Evolutionary conservation across 2,888 invertebrate genomes (phyloP), one percentile per base, ranked within the genome.

Genomic region (Mystacides longicornis): DNA sequence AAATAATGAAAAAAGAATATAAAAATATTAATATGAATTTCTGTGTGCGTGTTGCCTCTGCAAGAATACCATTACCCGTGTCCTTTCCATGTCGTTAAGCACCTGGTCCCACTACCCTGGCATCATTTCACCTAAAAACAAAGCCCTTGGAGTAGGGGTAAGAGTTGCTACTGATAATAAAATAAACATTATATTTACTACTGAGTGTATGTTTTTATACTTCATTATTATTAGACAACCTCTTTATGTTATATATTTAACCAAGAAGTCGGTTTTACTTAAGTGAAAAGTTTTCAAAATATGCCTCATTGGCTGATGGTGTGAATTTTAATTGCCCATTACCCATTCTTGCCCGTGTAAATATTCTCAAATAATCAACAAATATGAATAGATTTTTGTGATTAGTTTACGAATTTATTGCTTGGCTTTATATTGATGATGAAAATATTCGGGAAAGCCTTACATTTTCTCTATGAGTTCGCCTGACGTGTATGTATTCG

Each of bases 31-130:
- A 58, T 55, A n/a, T 27, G 37, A 3, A n/a, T 7, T 37, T 54
- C 52, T 56, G 56, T 56, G 48, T 51, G 49, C 55, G 42, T 52
- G 47, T 55, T n/a, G n/a, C n/a, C 47, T 47, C 37, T 16, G 37
- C 57, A 45, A 58, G 53, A 57, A 58, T 50, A 47, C 59, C 61
- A 61, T 61, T 61, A 61, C 55, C 59, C 51, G 46, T 59, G 61
- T 59, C 61, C 59, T 59, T 57, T 59, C 59, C 59, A 59, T 57
- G 55, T 55, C 61, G 59, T 57, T 58, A 59, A 52, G 55, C 61
- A 61, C 61, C 61, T 61, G 61, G 51, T 57, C 37, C 16, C 37
- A 7, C 37, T 37, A 3, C 27, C 27, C 61, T 61, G 61, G 51
- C 57, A 56, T 52, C 52, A 46, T 47, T 50, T 52, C 54, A 50